These are phyloP conservation scores for Eueides isabella DNA, from an alignment of 1,140 invertebrate genomes.

Conservation along the genomic window DNA sequence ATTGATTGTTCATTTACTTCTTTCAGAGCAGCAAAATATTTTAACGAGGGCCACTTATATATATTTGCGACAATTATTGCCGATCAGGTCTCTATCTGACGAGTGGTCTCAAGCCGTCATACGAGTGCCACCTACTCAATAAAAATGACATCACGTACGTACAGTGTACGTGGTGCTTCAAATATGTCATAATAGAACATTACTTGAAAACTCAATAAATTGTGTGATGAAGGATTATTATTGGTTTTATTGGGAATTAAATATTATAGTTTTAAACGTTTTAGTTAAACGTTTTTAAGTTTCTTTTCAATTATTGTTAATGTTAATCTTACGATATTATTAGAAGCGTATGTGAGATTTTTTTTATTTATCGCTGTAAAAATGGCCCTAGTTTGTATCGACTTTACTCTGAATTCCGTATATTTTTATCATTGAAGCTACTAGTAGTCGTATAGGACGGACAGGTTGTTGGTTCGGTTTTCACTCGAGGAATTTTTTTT, in stretches of 20 bases:
- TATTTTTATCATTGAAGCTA: too few species aligned
- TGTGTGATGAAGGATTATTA: not conserved
- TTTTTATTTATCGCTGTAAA: too few species aligned
- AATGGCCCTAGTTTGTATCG: too few species aligned
- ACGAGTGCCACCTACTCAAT: conserved; percentile 21
- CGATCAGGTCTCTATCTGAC: conserved; percentile 19
- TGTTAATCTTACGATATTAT: too few species aligned
- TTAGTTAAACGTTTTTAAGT: not conserved
- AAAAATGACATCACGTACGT: conserved; percentile 27
- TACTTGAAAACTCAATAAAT: conserved; percentile 8
- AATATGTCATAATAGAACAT: conserved; percentile 19
- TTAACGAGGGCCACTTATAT: not conserved
- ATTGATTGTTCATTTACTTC: not conserved
- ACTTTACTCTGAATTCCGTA: too few species aligned
- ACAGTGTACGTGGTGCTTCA: not conserved
- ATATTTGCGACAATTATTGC: conserved; percentile 8
- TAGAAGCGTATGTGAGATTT: too few species aligned
- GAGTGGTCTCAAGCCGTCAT: conserved; percentile 22
- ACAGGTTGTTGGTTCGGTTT: too few species aligned
- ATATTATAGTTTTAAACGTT: not conserved
- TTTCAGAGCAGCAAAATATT: conserved; percentile 4
- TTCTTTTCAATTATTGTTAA: too few species aligned
- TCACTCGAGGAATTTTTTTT: too few species aligned
- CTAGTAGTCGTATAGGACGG: too few species aligned
- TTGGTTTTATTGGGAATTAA: too few species aligned